phyloP scores from a whole-genome alignment of 2,113 vertebrate species.

The Thryonomys swinderianus region DNA sequence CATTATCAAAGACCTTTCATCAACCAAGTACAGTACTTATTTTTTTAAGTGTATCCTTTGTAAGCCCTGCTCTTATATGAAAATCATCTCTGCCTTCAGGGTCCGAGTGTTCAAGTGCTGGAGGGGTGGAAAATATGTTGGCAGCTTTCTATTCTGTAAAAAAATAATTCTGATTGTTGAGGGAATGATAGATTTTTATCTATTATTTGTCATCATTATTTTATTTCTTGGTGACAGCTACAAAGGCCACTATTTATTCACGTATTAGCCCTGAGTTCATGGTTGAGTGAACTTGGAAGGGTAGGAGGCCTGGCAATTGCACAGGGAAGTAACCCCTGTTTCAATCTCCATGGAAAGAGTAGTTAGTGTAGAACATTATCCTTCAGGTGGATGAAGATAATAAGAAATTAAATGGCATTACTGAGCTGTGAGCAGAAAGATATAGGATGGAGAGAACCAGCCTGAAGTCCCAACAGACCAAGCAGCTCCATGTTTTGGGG shows the following conservation, averaged over 20 bases:
- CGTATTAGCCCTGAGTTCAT: not conserved
- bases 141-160: not conserved
- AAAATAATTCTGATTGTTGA: not conserved
- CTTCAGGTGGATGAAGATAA: not conserved
- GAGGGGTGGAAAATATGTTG: not conserved
- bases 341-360: not conserved
- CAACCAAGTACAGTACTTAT: not conserved
- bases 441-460: not conserved
- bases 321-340: not conserved
- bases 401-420: not conserved
- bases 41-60: not conserved
- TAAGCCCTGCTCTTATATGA: not conserved
- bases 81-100: not conserved
- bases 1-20: slow-evolving; percentile 2
- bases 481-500: not conserved
- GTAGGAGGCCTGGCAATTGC: not conserved
- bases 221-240: not conserved
- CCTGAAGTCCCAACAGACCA: not conserved
- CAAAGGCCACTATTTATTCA: not conserved
- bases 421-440: not conserved
- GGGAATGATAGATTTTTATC: not conserved
- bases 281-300: not conserved
- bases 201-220: not conserved
- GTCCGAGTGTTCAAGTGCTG: not conserved
- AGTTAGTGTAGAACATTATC: not conserved